Conservation (phyloP, 2,888 invertebrate genomes). For the Cecidostiba fungosa region DNA sequence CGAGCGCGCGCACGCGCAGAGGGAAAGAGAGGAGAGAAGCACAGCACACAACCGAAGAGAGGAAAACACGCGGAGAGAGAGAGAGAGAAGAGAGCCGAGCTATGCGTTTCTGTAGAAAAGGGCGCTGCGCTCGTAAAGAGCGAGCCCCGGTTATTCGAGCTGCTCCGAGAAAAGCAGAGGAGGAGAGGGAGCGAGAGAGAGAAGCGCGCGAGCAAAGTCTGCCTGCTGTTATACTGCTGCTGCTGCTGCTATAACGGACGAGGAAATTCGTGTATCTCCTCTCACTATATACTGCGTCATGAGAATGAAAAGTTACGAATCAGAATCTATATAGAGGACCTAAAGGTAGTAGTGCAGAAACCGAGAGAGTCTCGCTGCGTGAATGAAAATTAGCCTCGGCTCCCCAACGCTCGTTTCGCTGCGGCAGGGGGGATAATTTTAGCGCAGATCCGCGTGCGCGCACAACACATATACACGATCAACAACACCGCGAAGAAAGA, state of each 20-base stretch:
- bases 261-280: constrained; percentile 12
- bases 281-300: not conserved
- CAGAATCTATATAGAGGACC: not conserved
- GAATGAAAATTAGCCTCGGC: too few species aligned
- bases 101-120: constrained; percentile 49
- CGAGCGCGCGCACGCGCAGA: not conserved
- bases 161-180: constrained; percentile 39
- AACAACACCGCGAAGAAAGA: not conserved
- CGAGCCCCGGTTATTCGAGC: constrained; percentile 53
- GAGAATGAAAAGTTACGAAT: not conserved
- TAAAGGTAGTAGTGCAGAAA: too few species aligned
- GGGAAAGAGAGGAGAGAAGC: not conserved
- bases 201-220: not conserved
- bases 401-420: too few species aligned
- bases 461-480: not conserved
- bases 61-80: not conserved
- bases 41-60: too few species aligned
- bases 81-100: constrained; percentile 15
- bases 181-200: not conserved
- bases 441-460: not conserved
- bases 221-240: not conserved
- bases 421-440: constrained; percentile 7
- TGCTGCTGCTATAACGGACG: not conserved
- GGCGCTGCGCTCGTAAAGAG: constrained; percentile 48
- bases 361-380: too few species aligned